Evolutionary conservation across 2,888 invertebrate species (phyloP).

Genomic region (Phytoseiulus persimilis): DNA sequence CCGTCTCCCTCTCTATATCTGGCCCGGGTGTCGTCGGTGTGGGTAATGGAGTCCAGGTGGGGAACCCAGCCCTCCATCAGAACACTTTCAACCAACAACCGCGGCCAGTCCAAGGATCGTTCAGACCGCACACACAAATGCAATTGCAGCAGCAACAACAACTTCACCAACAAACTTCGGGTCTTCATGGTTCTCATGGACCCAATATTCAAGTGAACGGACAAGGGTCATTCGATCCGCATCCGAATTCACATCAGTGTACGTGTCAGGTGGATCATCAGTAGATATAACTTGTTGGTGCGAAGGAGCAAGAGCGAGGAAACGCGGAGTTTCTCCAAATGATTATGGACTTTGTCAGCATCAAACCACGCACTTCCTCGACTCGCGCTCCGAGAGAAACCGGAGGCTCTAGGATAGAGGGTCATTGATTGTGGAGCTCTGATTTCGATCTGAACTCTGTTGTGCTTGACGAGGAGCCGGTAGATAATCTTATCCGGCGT

Average conservation of each 20-base stretch:
- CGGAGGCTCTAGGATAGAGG: no score
- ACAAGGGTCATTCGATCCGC: neutral
- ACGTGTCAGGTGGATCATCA: neutral
- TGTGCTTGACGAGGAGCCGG: neutral
- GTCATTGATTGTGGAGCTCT: no score
- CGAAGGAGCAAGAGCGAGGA: no score
- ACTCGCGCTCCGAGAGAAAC: no score
- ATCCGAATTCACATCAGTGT: neutral
- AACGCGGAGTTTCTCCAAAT: no score
- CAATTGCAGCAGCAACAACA: neutral
- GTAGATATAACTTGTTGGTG: no score
- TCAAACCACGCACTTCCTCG: no score
- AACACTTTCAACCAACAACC: neutral
- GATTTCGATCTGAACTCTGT: no score
- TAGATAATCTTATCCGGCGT: neutral
- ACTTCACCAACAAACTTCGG: neutral
- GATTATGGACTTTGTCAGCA: no score
- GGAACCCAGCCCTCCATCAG: neutral
- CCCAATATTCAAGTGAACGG: neutral
- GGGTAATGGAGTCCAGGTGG: neutral
- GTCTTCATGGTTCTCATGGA: neutral
- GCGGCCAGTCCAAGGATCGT: neutral
- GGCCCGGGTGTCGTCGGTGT: constrained; percentile 8
- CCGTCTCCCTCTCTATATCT: constrained; percentile 9
- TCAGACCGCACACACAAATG: neutral